Evolutionary conservation across 2,888 invertebrate species (phyloP).

Genomic region (Heterodera filipjevi): DNA sequence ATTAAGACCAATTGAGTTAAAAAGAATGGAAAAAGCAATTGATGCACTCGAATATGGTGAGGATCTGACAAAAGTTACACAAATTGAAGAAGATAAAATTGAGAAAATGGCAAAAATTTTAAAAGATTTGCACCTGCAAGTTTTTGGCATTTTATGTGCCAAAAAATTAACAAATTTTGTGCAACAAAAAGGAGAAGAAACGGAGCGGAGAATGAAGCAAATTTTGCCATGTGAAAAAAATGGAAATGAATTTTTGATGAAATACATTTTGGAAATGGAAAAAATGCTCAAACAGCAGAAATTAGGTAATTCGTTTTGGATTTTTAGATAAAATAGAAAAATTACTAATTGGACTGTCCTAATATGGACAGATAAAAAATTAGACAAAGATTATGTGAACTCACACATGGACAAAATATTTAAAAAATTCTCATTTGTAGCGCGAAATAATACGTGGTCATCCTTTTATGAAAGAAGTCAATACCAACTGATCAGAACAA

Average conservation of each 20-base stretch:
- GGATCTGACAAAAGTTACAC: background rate
- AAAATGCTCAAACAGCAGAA: background rate
- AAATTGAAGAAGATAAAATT: background rate
- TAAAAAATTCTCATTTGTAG: background rate
- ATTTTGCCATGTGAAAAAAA: background rate
- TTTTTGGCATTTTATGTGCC: background rate
- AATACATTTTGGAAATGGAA: background rate
- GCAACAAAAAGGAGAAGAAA: background rate
- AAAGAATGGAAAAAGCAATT: background rate
- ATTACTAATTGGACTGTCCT: no score
- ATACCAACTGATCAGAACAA: background rate
- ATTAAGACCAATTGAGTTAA: background rate
- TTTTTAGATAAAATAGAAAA: no score
- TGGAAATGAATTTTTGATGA: background rate
- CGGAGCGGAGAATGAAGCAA: background rate
- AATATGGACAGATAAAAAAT: no score
- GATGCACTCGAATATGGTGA: background rate
- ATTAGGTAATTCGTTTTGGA: background rate
- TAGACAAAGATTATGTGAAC: no score
- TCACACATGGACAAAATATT: no score
- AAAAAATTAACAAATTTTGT: background rate
- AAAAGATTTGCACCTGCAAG: background rate
- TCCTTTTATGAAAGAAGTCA: background rate
- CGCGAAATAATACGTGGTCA: background rate
- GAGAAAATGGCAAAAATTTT: background rate